Evolutionary conservation across 2,888 invertebrate genomes (phyloP), one percentile per base, ranked within the genome.

Genomic region (Ophion ventricosus): DNA sequence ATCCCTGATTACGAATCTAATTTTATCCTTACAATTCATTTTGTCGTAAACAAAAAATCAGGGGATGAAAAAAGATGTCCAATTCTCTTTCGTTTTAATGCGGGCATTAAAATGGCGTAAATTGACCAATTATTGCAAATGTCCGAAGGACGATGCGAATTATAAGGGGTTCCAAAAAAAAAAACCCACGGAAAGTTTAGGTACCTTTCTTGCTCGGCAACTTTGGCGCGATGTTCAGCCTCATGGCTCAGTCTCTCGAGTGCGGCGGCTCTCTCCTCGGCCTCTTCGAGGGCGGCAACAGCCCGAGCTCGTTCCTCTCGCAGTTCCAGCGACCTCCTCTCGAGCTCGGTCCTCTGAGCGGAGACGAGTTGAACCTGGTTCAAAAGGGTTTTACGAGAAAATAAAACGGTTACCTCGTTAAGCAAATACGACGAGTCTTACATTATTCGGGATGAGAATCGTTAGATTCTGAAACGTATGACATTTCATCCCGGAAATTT

Each of bases 251-350:
- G 96, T 89, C 97, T 95, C 93, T 99, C 98, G 88, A 99, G 94
- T 89, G 97, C 95, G 88, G 97, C 94, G 89, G 98, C 97, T 91
- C 98, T 95, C 93, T 98, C 98, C 77, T 97, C 97, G 57, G 98
- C 97, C 93, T 98, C 98, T 86, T 99, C 98, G 80, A 98, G 94
- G 83, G 97, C 97, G 73, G 96, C 95, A 73, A 96, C 95, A 75
- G 98, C 94, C 85, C 96, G 95, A 85, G 98, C 97, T 88, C 98
- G 95, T 93, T 99, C 98, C 83, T 96, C 95, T 20, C 96, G 95
- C 8, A 97, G 94, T 85, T 95, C 94, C 85, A 96, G 95, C 85
- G 98, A 95, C 89, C 97, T 95, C 92, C 96, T 95, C 93, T 99
- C 98, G 88, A 99, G 94, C 88, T 98, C 98, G 77, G 95, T 94